Conservation (phyloP, 2,797 vertebrate species). For the Hipposideros larvatus region DNA sequence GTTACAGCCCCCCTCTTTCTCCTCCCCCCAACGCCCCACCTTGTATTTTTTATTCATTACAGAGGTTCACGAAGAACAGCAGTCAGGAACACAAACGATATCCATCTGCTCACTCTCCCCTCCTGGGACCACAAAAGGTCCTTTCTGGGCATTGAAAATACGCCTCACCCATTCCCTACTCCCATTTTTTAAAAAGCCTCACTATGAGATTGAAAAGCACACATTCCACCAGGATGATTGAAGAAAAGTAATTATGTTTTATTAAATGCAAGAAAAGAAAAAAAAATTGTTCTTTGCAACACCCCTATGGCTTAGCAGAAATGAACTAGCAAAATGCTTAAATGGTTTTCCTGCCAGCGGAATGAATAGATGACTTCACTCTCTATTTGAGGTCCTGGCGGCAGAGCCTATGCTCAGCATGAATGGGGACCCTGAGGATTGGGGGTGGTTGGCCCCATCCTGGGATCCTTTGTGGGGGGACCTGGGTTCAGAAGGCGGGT, state of each 20-base stretch:
- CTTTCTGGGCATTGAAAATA: background rate
- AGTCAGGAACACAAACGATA: background rate
- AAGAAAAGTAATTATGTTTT: conserved; percentile 82
- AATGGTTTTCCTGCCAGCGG: conserved; percentile 26
- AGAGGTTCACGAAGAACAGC: background rate
- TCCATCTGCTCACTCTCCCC: background rate
- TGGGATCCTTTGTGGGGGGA: background rate
- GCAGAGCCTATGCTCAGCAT: background rate
- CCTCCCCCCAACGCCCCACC: rapidly evolving
- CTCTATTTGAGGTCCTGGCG: background rate
- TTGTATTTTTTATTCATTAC: background rate
- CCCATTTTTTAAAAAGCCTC: background rate
- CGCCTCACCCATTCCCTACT: background rate
- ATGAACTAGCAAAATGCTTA: conserved; percentile 68
- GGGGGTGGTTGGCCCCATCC: rapidly evolving
- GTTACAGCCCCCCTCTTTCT: rapidly evolving
- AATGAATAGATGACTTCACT: background rate
- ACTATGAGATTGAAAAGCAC: conserved; percentile 56
- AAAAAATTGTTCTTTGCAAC: conserved; percentile 71
- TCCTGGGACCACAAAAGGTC: background rate
- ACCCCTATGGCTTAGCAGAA: conserved; percentile 68
- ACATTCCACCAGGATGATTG: conserved; percentile 57
- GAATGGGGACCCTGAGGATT: background rate
- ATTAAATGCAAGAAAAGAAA: conserved; percentile 66
- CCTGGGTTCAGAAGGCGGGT: background rate